Evolutionary conservation across 2,113 vertebrate species (phyloP).

Genomic region (Cairina moschata): DNA sequence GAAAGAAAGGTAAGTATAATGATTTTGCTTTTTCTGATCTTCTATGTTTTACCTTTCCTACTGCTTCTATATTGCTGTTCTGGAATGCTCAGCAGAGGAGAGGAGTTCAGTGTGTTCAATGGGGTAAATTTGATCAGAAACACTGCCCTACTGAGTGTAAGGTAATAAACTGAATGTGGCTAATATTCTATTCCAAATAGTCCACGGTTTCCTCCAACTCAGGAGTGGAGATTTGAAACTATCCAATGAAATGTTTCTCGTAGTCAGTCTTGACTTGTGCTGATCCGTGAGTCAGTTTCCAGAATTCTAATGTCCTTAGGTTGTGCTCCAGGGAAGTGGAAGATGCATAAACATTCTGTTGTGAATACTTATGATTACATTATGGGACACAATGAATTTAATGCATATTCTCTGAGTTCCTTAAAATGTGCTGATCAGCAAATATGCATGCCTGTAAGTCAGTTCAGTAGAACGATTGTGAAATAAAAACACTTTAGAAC

Average conservation of each 20-base stretch:
- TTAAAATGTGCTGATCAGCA: slow-evolving; percentile 8
- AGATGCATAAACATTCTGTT: not conserved
- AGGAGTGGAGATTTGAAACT: not conserved
- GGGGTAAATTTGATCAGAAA: not conserved
- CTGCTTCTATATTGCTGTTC: not conserved
- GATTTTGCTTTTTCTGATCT: not conserved
- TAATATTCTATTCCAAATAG: not conserved
- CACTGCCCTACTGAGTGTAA: not conserved
- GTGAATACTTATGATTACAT: not conserved
- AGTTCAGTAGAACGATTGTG: not conserved
- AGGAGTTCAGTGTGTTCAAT: not conserved
- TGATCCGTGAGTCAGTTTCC: not conserved
- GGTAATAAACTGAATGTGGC: not conserved
- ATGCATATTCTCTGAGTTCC: not conserved
- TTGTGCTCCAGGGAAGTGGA: not conserved
- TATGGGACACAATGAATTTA: not conserved
- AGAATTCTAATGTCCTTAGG: not conserved
- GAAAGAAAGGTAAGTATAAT: not conserved
- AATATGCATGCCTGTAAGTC: not conserved
- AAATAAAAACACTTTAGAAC: not conserved
- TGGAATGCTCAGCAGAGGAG: not conserved
- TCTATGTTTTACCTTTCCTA: not conserved
- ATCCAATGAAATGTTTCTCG: not conserved
- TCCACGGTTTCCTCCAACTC: not conserved
- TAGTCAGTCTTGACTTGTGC: not conserved